Evolutionary conservation across 2,113 vertebrate genomes (phyloP).

Genomic region (Cryptomyrus ogoouensis): DNA sequence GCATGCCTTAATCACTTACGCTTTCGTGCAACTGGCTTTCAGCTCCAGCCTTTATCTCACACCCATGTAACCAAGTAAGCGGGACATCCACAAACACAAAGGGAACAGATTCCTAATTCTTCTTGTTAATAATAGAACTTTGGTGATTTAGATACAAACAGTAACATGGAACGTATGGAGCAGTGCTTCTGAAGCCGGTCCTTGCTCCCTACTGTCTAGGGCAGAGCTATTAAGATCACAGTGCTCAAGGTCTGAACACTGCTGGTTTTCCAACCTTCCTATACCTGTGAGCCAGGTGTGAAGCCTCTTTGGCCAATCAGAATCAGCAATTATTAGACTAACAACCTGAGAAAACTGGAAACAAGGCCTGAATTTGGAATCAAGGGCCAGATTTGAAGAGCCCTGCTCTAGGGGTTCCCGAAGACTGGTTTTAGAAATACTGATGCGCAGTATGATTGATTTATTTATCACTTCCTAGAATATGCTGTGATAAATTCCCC

Average conservation of each 20-base stretch:
- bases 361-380: too few relatives aligned
- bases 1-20: constrained; percentile 52
- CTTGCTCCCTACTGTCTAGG: not conserved
- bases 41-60: not conserved
- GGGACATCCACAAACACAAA: not conserved
- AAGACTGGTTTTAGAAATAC: not conserved
- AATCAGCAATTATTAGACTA: too few relatives aligned
- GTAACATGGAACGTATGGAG: not conserved
- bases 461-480: not conserved
- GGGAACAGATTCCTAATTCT: not conserved
- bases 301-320: too few relatives aligned
- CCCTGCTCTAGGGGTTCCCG: not conserved
- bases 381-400: too few relatives aligned
- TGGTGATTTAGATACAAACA: not conserved
- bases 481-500: not conserved
- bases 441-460: not conserved
- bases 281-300: too few relatives aligned
- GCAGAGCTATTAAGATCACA: too few relatives aligned
- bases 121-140: not conserved
- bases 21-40: constrained; percentile 33
- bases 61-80: not conserved
- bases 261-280: too few relatives aligned
- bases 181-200: not conserved
- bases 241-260: too few relatives aligned
- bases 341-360: too few relatives aligned